A percentile compares a stretch with the other conserved stretches of the same genome.
These are phyloP conservation scores for Pseudomyrmex sp. DNA, from an alignment of 1,140 invertebrate species.

Conservation along the genomic window DNA sequence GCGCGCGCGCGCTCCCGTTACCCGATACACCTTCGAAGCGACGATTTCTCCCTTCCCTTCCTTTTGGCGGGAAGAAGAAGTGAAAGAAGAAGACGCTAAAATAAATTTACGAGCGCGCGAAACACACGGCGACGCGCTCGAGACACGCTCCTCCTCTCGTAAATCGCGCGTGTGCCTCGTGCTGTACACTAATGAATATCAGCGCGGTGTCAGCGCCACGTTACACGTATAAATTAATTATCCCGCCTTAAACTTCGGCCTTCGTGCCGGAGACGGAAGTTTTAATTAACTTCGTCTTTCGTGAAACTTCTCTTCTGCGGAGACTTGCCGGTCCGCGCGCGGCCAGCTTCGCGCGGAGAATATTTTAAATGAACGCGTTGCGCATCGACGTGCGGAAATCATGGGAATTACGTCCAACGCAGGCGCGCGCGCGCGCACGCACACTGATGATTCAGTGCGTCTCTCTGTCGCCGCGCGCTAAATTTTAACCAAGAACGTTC, in stretches of 20 bases:
- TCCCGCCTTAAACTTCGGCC: background rate
- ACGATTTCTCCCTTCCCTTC: background rate
- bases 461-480: constrained; percentile 11
- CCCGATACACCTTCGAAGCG: background rate
- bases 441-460: constrained; percentile 14
- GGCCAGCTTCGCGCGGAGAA: background rate
- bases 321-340: background rate
- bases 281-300: constrained; percentile 50
- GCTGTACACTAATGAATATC: constrained; percentile 42
- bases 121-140: background rate
- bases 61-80: background rate
- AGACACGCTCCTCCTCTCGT: constrained; percentile 36
- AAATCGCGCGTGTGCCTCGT: constrained; percentile 31
- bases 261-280: constrained; percentile 25
- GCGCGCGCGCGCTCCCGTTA: background rate
- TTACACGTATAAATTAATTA: constrained; percentile 59
- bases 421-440: background rate
- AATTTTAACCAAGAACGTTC: constrained; percentile 18
- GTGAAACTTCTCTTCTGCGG: constrained; percentile 9
- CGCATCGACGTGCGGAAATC: background rate
- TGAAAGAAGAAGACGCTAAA: constrained; percentile 12
- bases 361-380: background rate
- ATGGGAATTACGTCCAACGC: constrained; percentile 4
- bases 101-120: constrained; percentile 31
- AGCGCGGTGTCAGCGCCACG: constrained; percentile 13